Percentiles rank a stretch among this genome's conserved stretches.
phyloP scores from a whole-genome alignment of 1,140 invertebrate species.

The Leptinotarsa texana region DNA sequence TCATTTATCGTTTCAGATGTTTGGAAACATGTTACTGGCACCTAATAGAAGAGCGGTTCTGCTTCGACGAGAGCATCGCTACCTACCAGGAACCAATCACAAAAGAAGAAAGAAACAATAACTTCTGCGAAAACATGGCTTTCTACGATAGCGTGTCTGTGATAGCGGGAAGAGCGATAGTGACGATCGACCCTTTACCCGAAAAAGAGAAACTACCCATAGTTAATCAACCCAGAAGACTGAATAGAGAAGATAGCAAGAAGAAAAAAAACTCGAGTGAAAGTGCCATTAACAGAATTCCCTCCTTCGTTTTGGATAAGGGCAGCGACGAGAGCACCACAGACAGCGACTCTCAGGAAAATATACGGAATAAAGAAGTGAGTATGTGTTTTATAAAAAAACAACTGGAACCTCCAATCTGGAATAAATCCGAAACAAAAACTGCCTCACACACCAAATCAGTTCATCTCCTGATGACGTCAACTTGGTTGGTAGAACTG shows the following conservation, averaged over 20 bases:
- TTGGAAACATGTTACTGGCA: conserved; percentile 53
- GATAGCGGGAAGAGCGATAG: conserved; percentile 49
- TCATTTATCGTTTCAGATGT: conserved; percentile 44
- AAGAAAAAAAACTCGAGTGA: conserved; percentile 27
- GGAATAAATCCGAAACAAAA: too few species aligned
- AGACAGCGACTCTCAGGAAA: conserved; percentile 30
- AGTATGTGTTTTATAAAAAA: conserved; percentile 17
- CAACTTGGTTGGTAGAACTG: too few species aligned
- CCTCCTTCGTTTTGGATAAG: conserved; percentile 25
- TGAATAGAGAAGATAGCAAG: conserved; percentile 35
- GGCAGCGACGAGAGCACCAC: conserved; percentile 23
- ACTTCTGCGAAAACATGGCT: conserved; percentile 51
- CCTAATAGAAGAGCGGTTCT: conserved; percentile 51
- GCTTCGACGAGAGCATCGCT: conserved; percentile 52
- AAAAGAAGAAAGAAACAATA: conserved; percentile 48
- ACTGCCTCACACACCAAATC: too few species aligned
- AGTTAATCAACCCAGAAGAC: conserved; percentile 41
- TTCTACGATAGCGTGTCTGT: conserved; percentile 53
- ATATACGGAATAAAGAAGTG: conserved; percentile 29
- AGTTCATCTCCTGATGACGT: too few species aligned
- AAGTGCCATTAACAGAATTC: conserved; percentile 23
- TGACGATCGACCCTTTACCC: conserved; percentile 50
- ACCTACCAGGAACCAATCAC: conserved; percentile 47
- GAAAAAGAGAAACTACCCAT: conserved; percentile 33
- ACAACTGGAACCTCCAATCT: too few species aligned